phyloP scores from a whole-genome alignment of 2,113 vertebrate genomes.

The Nasalis larvatus region DNA sequence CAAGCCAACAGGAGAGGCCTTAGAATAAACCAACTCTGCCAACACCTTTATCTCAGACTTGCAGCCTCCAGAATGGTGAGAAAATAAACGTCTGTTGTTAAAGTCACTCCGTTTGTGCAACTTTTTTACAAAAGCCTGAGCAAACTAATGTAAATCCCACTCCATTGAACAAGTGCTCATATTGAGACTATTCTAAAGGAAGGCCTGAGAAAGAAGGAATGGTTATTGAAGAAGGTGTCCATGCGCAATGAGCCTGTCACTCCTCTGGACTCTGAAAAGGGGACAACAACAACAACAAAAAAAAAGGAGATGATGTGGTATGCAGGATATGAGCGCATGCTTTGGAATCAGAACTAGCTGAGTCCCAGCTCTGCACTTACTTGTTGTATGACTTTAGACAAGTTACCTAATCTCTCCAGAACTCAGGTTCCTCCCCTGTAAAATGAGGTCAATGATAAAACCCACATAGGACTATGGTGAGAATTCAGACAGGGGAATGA shows the following conservation, averaged over 20 bases:
- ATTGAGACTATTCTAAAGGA: background rate
- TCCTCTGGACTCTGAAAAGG: background rate
- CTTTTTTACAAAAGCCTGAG: background rate
- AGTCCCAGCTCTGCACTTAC: background rate
- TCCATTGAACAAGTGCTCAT: background rate
- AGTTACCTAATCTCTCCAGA: background rate
- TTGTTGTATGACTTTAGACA: background rate
- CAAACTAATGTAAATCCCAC: background rate
- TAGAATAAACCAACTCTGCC: background rate
- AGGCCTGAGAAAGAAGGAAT: background rate
- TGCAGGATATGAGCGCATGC: too few relatives aligned
- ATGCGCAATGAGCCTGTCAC: rapidly evolving
- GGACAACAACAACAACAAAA: too few relatives aligned
- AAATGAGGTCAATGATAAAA: background rate
- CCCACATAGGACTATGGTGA: rapidly evolving
- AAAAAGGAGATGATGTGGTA: background rate
- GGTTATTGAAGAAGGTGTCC: background rate
- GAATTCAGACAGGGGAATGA: background rate
- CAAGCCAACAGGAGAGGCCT: background rate
- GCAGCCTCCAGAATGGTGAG: background rate
- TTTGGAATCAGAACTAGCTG: background rate
- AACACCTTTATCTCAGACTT: background rate
- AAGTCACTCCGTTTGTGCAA: background rate
- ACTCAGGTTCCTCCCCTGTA: background rate
- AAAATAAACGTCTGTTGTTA: background rate